These are phyloP conservation scores for Macheiramphus alcinus DNA, from an alignment of 2,113 vertebrate species.

Conservation along the genomic window DNA sequence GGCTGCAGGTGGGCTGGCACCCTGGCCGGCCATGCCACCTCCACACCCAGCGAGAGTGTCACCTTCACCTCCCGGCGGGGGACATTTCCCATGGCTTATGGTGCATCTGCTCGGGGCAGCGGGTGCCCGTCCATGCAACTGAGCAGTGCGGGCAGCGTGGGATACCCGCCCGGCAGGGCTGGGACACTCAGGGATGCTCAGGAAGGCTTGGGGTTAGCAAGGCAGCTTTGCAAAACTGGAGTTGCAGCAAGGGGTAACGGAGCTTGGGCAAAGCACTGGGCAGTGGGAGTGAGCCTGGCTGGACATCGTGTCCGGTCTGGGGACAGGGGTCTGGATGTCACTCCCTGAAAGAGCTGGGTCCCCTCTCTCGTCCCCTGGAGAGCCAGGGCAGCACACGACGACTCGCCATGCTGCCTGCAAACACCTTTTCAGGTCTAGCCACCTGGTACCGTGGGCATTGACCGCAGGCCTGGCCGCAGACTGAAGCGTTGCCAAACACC, in stretches of 20 bases:
- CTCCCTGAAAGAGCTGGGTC: not conserved
- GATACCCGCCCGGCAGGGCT: accelerated
- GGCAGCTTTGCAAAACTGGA: not conserved
- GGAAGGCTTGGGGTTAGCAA: not conserved
- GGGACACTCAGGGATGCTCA: not conserved
- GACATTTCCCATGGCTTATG: not conserved
- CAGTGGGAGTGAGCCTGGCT: not conserved
- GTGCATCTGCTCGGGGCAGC: accelerated
- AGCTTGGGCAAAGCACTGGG: not conserved
- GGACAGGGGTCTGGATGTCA: not conserved
- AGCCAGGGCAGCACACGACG: accelerated
- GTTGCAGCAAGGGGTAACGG: not conserved
- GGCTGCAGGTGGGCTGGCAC: not conserved
- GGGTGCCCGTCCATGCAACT: accelerated
- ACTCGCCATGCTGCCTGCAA: not conserved
- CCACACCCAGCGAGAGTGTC: accelerated
- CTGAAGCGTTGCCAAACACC: not conserved
- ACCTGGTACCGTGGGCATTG: not conserved
- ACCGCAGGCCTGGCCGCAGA: accelerated
- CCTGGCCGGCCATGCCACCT: accelerated
- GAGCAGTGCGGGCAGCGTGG: accelerated
- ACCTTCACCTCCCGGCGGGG: accelerated
- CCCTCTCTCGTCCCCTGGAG: accelerated
- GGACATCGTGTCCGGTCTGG: accelerated
- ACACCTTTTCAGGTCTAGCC: not conserved